phyloP scores from a whole-genome alignment of 2,113 vertebrate genomes.

The Ophiodon elongatus region DNA sequence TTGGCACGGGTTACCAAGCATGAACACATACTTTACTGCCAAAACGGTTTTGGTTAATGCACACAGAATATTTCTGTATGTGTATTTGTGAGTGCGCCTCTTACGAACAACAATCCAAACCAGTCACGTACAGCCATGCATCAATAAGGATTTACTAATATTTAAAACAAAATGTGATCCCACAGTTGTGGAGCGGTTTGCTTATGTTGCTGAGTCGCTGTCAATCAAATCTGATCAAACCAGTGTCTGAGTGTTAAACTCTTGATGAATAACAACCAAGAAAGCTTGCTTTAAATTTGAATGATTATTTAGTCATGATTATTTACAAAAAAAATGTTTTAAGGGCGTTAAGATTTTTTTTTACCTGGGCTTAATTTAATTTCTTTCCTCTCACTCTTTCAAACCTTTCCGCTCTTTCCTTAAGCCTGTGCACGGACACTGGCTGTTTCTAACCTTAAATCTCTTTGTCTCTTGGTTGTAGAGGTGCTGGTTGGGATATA shows the following conservation, averaged over 20 bases:
- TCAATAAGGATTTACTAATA: background rate
- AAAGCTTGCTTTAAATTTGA: background rate
- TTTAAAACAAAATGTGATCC: background rate
- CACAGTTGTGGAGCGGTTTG: background rate
- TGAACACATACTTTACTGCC: background rate
- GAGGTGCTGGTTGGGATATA: slow-evolving; percentile 95
- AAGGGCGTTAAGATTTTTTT: background rate
- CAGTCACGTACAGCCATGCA: background rate
- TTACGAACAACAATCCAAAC: background rate
- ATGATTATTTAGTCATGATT: background rate
- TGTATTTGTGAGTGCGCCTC: background rate
- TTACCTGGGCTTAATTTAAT: background rate
- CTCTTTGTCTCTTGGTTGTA: slow-evolving; percentile 62
- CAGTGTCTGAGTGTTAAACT: background rate
- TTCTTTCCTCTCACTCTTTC: background rate
- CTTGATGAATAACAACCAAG: background rate
- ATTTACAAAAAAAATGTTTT: too few relatives aligned
- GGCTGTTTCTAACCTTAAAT: background rate
- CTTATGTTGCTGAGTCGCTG: background rate
- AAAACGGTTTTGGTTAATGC: background rate
- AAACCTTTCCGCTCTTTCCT: background rate
- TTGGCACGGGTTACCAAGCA: background rate
- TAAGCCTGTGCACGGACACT: background rate
- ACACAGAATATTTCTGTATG: background rate
- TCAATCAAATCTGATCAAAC: background rate